phyloP scores from a whole-genome alignment of 2,113 vertebrate species.

The Crotalus horridus region DNA sequence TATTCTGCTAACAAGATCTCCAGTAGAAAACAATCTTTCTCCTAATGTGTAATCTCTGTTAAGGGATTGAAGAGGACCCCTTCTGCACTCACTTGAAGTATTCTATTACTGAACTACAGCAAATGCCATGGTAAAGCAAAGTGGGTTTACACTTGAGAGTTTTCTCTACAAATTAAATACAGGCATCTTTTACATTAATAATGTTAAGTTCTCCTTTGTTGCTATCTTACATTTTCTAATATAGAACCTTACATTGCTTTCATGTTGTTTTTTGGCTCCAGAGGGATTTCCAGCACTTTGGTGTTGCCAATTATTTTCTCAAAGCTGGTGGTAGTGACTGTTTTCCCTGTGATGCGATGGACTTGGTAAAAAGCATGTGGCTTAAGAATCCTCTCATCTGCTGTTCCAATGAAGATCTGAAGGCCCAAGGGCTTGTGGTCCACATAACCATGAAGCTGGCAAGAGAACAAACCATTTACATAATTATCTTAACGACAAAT shows the following conservation, averaged over 20 bases:
- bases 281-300: conserved; percentile 93
- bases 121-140: neutral
- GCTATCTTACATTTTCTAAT: neutral
- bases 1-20: neutral
- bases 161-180: conserved; percentile 1
- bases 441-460: conserved; percentile 91
- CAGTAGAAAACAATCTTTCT: neutral
- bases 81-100: neutral
- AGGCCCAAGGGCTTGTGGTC: conserved; percentile 92
- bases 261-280: conserved; percentile 99
- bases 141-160: neutral
- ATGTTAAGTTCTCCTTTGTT: neutral
- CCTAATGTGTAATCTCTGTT: neutral
- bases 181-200: neutral
- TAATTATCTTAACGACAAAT: neutral
- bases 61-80: neutral
- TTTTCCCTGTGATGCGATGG: conserved; percentile 96
- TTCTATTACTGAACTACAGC: neutral
- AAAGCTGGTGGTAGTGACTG: conserved; percentile 94
- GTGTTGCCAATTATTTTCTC: conserved; percentile 93
- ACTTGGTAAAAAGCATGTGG: conserved; percentile 99
- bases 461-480: conserved; percentile 29
- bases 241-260: conserved; percentile 86
- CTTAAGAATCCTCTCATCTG: conserved; percentile 93
- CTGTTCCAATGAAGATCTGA: conserved; percentile 98